Evolutionary conservation across 2,888 invertebrate genomes (phyloP).

Genomic region (Unio pictorum): DNA sequence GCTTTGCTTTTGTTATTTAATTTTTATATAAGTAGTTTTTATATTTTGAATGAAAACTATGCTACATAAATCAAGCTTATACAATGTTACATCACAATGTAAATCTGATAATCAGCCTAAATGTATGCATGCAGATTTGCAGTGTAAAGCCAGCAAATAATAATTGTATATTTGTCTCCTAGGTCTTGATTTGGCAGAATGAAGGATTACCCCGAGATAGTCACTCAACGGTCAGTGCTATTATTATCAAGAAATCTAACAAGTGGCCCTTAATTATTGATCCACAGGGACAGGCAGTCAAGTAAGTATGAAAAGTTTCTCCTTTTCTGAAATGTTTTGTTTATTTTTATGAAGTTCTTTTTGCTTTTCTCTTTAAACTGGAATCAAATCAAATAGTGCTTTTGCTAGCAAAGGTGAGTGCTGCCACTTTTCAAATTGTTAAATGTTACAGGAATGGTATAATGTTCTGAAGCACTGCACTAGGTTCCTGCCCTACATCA

Average conservation of each 20-base stretch:
- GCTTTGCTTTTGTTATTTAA: no score
- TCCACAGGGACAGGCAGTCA: constrained; percentile 70
- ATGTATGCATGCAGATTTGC: no score
- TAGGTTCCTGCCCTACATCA: no score
- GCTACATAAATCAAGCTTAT: no score
- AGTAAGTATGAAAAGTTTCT: constrained; percentile 46
- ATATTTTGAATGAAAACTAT: no score
- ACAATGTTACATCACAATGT: no score
- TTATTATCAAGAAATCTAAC: constrained; percentile 66
- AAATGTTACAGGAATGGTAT: no score
- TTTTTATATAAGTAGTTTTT: no score
- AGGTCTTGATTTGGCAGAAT: constrained; percentile 70
- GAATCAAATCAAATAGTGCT: not conserved
- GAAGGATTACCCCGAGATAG: constrained; percentile 68
- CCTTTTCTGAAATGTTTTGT: not conserved
- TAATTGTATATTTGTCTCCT: constrained; percentile 5
- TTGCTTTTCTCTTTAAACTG: not conserved
- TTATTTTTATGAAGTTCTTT: not conserved
- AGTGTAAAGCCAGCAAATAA: not conserved
- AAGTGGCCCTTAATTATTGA: constrained; percentile 71
- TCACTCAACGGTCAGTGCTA: constrained; percentile 70
- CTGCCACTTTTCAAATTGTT: no score
- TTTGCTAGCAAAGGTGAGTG: not conserved
- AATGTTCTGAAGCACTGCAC: no score
- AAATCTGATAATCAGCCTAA: not conserved